Evolutionary conservation across 2,888 invertebrate genomes (phyloP).

Genomic region (Palloptera scutellata): DNA sequence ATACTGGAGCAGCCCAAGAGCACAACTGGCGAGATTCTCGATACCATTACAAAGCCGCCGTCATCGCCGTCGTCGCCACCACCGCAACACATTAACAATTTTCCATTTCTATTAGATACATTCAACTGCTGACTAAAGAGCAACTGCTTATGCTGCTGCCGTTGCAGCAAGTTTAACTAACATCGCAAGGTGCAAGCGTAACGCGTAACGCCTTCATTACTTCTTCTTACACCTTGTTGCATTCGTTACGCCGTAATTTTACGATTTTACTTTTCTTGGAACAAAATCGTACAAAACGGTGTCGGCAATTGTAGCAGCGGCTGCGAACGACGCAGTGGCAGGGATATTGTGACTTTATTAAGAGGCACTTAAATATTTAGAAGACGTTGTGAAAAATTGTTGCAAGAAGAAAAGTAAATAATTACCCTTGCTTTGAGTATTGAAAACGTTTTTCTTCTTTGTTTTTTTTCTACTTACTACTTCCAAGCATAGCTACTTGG

Average conservation of each 20-base stretch:
- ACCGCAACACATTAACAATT: too few species aligned
- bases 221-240: conserved; percentile 52
- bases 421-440: too few species aligned
- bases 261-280: conserved; percentile 58
- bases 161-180: conserved; percentile 23
- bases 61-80: conserved; percentile 16
- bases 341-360: not conserved
- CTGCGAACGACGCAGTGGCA: conserved; percentile 39
- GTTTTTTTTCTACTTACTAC: too few species aligned
- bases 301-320: conserved; percentile 39
- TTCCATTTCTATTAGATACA: too few species aligned
- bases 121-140: too few species aligned
- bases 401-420: not conserved
- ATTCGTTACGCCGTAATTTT: conserved; percentile 59
- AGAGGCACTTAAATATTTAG: not conserved
- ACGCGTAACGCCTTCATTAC: conserved; percentile 48
- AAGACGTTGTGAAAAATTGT: not conserved
- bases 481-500: too few species aligned
- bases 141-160: not conserved
- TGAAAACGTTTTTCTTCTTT: too few species aligned
- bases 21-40: not conserved
- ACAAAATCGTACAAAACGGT: conserved; percentile 60
- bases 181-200: conserved; percentile 38
- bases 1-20: not conserved
- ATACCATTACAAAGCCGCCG: conserved; percentile 25